These are phyloP conservation scores for Oenanthe oenanthe DNA, from an alignment of 2,113 vertebrate species.

Conservation along the genomic window DNA sequence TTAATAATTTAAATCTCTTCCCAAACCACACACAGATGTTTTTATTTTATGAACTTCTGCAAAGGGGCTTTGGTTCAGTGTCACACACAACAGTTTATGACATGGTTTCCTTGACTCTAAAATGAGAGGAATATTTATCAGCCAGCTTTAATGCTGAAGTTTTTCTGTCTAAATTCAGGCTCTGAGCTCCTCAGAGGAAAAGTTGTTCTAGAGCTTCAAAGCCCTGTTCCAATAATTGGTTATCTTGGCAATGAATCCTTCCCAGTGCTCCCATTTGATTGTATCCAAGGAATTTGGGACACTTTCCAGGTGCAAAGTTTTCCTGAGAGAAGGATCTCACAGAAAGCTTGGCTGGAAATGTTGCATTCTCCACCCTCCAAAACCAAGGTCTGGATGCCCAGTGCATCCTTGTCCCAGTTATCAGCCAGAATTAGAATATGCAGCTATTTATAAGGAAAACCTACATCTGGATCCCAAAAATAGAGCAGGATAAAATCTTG, in stretches of 20 bases:
- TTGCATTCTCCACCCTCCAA: neutral
- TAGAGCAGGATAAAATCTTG: neutral
- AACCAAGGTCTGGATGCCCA: slow-evolving; percentile 5
- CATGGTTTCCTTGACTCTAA: neutral
- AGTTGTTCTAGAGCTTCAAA: neutral
- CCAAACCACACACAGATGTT: neutral
- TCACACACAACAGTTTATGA: neutral
- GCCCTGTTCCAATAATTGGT: neutral
- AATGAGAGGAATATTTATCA: neutral
- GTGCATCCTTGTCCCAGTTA: slow-evolving; percentile 34
- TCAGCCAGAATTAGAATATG: slow-evolving; percentile 20
- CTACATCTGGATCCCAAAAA: slow-evolving; percentile 28
- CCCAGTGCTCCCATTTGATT: neutral
- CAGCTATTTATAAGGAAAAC: slow-evolving; percentile 51
- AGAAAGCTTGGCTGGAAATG: neutral
- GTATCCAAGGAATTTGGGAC: neutral
- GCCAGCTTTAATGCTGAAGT: neutral
- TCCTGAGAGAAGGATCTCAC: neutral
- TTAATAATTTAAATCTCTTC: neutral
- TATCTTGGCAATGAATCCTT: neutral
- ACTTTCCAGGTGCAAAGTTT: neutral
- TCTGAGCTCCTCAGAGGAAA: neutral
- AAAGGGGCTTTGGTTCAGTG: neutral
- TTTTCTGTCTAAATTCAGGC: neutral
- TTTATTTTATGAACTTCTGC: neutral